Base-by-base conservation (phyloP, 1,140 invertebrate genomes). In the Drosophila mauritiana region DNA sequence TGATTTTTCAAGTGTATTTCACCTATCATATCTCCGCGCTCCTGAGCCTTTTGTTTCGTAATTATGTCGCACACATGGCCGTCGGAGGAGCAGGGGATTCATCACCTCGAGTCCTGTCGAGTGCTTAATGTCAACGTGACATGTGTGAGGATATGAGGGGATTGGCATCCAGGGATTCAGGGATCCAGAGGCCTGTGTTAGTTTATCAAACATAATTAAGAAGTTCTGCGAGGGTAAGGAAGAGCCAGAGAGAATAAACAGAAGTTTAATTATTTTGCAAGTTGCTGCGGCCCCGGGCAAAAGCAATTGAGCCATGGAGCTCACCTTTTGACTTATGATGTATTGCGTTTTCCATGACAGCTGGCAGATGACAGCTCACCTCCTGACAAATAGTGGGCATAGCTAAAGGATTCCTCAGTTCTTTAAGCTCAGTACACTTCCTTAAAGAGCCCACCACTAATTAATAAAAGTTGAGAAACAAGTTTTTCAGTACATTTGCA, bases 311-410 rank as follows among this genome's bases (percentile, higher is more conserved):
- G 79, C 58, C 79, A 49, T 54, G 75, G 25, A 40, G 79, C 79
- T 86, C 83, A 86, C 83, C 83, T 86, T 85, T 86, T 86, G 83
- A 86, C 83, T 86, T 86, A 86, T 86, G 83, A 89, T 89, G 84
- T 80, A 89, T 89, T 89, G 73, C 84, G 54, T 70, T 56, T 65
- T 42, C 68, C 67, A 70, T 84, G 84, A 89, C 84, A 84, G 68
- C 77, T 80, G 84, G 89, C 83, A 89, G 64, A 63, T 75, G 78
- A 80, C 78, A 79, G 54, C 63, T 64, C 77, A 68, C 34, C 67
- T 70, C 64, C 43, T 57, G 43, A 46, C 48, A 67, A 46, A 69
- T 68, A 70, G 67, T 40, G 11, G 15, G 15, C 34, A 34, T 5
- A 13, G 15, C 17, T 12, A 68, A 68, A 48, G 54, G 73, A 51